phyloP scores from a whole-genome alignment of 2,888 invertebrate genomes.

The Drosophila glabriapex region DNA sequence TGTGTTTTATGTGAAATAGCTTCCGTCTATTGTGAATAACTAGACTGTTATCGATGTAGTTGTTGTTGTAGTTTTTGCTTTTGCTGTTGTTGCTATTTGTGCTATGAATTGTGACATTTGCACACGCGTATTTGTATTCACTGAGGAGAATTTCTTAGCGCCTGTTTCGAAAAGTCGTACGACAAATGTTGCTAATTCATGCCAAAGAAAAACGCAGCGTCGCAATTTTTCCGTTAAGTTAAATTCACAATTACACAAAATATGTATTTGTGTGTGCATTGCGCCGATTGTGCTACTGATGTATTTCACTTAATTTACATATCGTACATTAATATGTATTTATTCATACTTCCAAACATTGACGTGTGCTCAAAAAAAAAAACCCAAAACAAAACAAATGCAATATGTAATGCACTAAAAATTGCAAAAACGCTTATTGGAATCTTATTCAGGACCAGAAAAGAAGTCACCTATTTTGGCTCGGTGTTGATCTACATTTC shows the following conservation, averaged over 20 bases:
- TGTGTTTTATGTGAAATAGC: slow-evolving; percentile 57
- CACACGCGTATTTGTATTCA: slow-evolving; percentile 40
- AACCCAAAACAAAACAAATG: background rate
- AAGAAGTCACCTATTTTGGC: background rate
- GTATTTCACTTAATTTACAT: background rate
- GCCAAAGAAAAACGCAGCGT: slow-evolving; percentile 40
- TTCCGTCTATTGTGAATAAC: slow-evolving; percentile 79
- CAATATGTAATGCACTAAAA: background rate
- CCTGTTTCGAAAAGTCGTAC: slow-evolving; percentile 36
- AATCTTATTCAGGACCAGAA: background rate
- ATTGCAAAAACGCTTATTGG: background rate
- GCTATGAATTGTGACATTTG: slow-evolving; percentile 74
- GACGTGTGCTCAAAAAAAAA: background rate
- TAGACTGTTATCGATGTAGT: slow-evolving; percentile 61
- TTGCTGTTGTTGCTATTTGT: slow-evolving; percentile 37
- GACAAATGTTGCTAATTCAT: slow-evolving; percentile 48
- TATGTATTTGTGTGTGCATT: slow-evolving; percentile 1
- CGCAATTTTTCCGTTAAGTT: slow-evolving; percentile 16
- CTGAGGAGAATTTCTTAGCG: slow-evolving; percentile 23
- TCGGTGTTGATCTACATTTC: background rate
- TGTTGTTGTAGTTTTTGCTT: slow-evolving; percentile 22
- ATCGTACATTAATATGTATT: background rate
- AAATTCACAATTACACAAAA: background rate
- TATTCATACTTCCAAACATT: background rate
- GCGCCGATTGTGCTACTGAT: background rate